Evolutionary conservation across 2,888 invertebrate genomes (phyloP).

Genomic region (Euspilapteryx auroguttella): DNA sequence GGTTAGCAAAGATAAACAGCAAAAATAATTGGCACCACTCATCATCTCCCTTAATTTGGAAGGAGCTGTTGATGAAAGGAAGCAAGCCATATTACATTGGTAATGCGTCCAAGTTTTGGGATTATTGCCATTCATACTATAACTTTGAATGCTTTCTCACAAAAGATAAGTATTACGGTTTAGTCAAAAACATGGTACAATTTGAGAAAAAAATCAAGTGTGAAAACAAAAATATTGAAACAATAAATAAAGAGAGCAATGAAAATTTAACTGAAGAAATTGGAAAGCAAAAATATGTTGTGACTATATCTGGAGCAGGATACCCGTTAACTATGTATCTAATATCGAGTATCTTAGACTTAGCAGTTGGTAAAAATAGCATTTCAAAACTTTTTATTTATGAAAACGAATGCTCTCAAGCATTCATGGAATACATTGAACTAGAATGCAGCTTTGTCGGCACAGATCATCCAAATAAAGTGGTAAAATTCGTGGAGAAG

Average conservation of each 20-base stretch:
- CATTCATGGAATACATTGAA: constrained; percentile 28
- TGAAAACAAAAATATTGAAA: constrained; percentile 5
- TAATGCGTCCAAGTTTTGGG: constrained; percentile 60
- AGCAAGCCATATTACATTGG: constrained; percentile 63
- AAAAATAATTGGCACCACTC: constrained; percentile 58
- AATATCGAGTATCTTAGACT: constrained; percentile 29
- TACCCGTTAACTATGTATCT: constrained; percentile 27
- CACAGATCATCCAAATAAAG: constrained; percentile 21
- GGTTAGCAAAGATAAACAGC: constrained; percentile 49
- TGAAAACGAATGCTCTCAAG: constrained; percentile 19
- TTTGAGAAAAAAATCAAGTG: constrained; percentile 19
- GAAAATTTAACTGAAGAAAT: background rate
- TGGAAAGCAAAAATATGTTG: constrained; percentile 10
- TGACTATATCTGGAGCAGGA: constrained; percentile 35
- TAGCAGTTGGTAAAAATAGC: constrained; percentile 14
- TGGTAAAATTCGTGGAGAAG: constrained; percentile 34
- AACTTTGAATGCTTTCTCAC: constrained; percentile 29
- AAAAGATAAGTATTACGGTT: constrained; percentile 21
- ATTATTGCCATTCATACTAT: constrained; percentile 65
- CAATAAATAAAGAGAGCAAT: background rate
- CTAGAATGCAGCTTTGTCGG: constrained; percentile 27
- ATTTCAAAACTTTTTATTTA: constrained; percentile 33
- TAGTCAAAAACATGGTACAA: constrained; percentile 23
- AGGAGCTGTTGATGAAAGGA: constrained; percentile 56
- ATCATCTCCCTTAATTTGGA: constrained; percentile 63